Percentiles rank a stretch among this genome's conserved stretches.
Evolutionary conservation across 2,113 vertebrate genomes (phyloP).

Genomic region (Siniperca chuatsi): DNA sequence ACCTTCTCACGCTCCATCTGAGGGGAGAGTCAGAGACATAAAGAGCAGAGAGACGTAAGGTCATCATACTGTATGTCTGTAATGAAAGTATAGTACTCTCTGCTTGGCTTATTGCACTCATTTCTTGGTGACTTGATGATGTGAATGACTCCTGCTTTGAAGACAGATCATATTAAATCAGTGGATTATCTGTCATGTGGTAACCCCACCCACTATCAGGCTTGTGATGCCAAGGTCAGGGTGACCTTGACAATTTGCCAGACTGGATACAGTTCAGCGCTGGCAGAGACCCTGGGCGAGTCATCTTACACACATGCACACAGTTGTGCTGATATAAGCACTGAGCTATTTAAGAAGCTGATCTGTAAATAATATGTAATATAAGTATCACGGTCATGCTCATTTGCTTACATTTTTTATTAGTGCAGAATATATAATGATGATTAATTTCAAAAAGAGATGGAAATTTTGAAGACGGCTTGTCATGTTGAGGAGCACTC

Average conservation of each 20-base stretch:
- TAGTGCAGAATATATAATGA: conserved; percentile 19
- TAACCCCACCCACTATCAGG: conserved; percentile 15
- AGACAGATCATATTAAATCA: conserved; percentile 35
- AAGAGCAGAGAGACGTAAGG: neutral
- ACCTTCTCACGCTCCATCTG: conserved; percentile 98
- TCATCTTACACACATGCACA: conserved; percentile 55
- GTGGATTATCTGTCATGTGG: conserved; percentile 50
- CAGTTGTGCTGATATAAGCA: conserved; percentile 43
- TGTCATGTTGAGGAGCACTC: neutral
- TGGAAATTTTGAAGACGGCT: neutral
- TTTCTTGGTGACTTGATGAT: conserved; percentile 6
- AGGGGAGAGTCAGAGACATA: conserved; percentile 32
- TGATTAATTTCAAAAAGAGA: conserved; percentile 18
- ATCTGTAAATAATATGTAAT: conserved; percentile 55
- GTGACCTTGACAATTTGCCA: conserved; percentile 60
- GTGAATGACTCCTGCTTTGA: conserved; percentile 15
- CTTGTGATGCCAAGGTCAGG: conserved; percentile 24
- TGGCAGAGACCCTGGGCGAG: conserved; percentile 27
- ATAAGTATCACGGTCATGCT: conserved; percentile 21
- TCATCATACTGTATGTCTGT: neutral
- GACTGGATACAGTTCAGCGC: conserved; percentile 30
- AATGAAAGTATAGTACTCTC: neutral
- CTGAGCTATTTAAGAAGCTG: conserved; percentile 51
- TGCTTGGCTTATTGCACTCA: neutral
- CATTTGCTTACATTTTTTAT: conserved; percentile 42